Percentiles rank a stretch among this genome's conserved stretches.
These are phyloP conservation scores for Crocodylus rhombifer DNA, from an alignment of 2,797 vertebrate genomes.

Conservation along the genomic window DNA sequence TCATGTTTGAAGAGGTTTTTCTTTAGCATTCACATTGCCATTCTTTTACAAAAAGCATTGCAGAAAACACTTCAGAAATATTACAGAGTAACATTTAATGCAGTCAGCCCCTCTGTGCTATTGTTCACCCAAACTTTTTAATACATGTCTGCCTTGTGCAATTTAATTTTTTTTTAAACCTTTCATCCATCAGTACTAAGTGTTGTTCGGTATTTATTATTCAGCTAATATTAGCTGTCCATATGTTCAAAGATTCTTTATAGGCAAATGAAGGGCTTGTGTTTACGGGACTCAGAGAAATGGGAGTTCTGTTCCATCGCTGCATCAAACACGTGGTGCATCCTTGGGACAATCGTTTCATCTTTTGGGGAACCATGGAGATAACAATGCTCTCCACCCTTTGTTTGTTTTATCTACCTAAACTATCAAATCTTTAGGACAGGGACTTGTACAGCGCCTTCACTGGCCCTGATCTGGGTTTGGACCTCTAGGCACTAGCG, in stretches of 20 bases:
- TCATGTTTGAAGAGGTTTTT: slow-evolving; percentile 54
- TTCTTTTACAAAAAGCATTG: slow-evolving; percentile 20
- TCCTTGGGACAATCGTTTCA: background rate
- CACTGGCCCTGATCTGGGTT: background rate
- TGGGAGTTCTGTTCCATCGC: background rate
- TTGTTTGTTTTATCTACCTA: background rate
- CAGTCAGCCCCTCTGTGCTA: background rate
- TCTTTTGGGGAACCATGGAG: background rate
- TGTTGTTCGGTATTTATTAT: background rate
- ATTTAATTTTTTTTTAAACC: background rate
- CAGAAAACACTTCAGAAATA: slow-evolving; percentile 28
- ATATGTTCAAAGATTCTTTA: background rate
- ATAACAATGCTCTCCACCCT: background rate
- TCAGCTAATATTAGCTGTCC: background rate
- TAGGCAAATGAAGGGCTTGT: too few relatives aligned
- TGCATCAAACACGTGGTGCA: background rate
- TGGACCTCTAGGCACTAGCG: background rate
- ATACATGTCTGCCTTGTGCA: background rate
- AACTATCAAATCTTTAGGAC: background rate
- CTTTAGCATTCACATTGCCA: slow-evolving; percentile 53
- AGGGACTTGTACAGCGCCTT: background rate
- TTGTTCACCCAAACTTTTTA: background rate
- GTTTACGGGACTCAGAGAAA: background rate
- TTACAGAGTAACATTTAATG: background rate
- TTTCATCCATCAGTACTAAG: background rate